Evolutionary conservation across 2,888 invertebrate genomes (phyloP).

Genomic region (Campaea margaritaria): DNA sequence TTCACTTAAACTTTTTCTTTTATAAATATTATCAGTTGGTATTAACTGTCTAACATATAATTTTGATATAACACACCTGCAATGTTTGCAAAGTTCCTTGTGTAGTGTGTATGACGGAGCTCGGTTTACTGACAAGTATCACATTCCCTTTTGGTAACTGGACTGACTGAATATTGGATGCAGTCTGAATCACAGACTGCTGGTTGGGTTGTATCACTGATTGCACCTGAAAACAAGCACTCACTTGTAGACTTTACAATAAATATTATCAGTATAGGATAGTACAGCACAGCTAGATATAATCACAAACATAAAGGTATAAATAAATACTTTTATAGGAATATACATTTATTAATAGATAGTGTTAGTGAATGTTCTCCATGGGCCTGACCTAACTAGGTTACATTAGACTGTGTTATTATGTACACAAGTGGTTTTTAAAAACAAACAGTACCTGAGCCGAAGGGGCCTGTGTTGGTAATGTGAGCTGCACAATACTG

Average conservation of each 20-base stretch:
- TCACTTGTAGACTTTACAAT: conserved; percentile 22
- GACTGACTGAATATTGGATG: conserved; percentile 93
- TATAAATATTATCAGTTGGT: not conserved
- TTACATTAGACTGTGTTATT: conserved; percentile 13
- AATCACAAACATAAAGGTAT: not conserved
- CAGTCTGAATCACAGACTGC: conserved; percentile 97
- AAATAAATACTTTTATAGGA: not conserved
- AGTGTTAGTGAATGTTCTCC: not conserved
- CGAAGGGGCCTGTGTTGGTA: conserved; percentile 87
- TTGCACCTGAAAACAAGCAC: conserved; percentile 89
- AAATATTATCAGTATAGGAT: conserved; percentile 5
- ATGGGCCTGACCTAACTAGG: not conserved
- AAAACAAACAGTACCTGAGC: conserved; percentile 86
- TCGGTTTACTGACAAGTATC: conserved; percentile 95
- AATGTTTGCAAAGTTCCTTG: conserved; percentile 94
- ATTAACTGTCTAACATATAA: conserved; percentile 4
- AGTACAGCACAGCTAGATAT: not conserved
- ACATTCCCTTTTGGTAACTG: conserved; percentile 95
- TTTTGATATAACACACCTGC: conserved; percentile 85
- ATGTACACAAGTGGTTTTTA: conserved; percentile 33
- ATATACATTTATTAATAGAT: too few relatives aligned
- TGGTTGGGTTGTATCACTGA: conserved; percentile 98
- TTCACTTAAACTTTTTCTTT: not conserved
- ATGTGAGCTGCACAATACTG: conserved; percentile 95
- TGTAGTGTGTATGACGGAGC: conserved; percentile 96